These are phyloP conservation scores for Drosophila parvula DNA, from an alignment of 1,140 invertebrate species.

Conservation along the genomic window DNA sequence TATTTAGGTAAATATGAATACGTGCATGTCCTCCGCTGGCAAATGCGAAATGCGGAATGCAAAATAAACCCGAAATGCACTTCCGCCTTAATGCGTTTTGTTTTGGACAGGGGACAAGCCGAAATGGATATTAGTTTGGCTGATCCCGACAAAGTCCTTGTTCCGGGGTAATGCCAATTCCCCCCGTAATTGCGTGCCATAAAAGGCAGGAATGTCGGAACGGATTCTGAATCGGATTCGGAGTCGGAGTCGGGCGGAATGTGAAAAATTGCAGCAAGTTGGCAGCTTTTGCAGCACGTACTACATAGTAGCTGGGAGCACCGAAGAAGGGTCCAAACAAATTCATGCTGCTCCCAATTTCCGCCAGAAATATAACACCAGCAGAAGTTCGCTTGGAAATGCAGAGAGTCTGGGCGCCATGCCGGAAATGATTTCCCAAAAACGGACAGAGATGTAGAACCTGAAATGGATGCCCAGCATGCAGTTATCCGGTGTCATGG, in stretches of 20 bases:
- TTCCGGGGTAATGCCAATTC: conserved; percentile 33
- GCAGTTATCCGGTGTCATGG: neutral
- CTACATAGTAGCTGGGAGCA: neutral
- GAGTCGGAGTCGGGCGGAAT: neutral
- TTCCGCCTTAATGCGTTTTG: conserved; percentile 77
- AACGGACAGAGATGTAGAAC: conserved; percentile 3
- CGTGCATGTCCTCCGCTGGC: conserved; percentile 61
- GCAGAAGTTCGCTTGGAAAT: conserved; percentile 12
- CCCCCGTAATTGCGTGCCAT: conserved; percentile 37
- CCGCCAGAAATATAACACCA: conserved; percentile 43
- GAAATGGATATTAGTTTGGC: conserved; percentile 50
- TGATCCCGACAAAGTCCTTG: conserved; percentile 27
- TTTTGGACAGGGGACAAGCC: conserved; percentile 53
- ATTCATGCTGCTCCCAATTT: conserved; percentile 38
- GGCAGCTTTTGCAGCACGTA: conserved; percentile 44
- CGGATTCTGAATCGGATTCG: conserved; percentile 3
- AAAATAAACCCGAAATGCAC: conserved; percentile 69
- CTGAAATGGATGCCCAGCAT: conserved; percentile 10
- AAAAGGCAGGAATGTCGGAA: conserved; percentile 14
- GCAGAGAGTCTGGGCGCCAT: conserved; percentile 13
- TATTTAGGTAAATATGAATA: conserved; percentile 70
- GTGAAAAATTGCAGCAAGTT: conserved; percentile 52
- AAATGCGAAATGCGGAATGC: conserved; percentile 52
- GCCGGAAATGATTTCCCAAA: conserved; percentile 32
- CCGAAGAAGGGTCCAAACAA: conserved; percentile 8